Evolutionary conservation across 2,113 vertebrate species (phyloP).

Genomic region (Cryptotis parvus): DNA sequence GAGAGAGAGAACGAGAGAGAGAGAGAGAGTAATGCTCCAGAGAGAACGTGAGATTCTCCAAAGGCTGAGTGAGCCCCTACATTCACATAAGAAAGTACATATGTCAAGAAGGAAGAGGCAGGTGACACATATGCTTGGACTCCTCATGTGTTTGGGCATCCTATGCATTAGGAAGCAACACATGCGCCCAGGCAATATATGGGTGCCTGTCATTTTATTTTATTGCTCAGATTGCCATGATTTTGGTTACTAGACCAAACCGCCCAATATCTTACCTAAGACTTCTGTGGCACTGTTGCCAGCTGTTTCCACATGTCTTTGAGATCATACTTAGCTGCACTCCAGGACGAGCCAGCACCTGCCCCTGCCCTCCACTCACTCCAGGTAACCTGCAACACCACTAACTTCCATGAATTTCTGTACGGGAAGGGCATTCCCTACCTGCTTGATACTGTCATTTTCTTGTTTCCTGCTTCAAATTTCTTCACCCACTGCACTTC

Average conservation of each 20-base stretch:
- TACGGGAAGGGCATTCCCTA: neutral
- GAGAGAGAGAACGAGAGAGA: too few relatives aligned
- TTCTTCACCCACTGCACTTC: neutral
- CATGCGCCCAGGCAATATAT: too few relatives aligned
- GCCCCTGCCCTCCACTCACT: neutral
- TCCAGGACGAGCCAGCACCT: neutral
- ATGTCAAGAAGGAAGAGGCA: too few relatives aligned
- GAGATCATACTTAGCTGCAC: neutral
- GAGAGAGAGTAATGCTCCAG: too few relatives aligned
- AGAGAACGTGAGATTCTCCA: too few relatives aligned
- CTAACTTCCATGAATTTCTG: neutral
- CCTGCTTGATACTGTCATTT: neutral
- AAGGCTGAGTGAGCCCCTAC: too few relatives aligned
- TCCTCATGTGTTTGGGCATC: too few relatives aligned
- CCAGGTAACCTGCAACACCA: neutral
- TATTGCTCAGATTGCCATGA: neutral
- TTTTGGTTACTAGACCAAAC: neutral
- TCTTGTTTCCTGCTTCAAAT: conserved; percentile 26
- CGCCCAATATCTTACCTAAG: too few relatives aligned
- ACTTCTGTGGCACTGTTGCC: neutral
- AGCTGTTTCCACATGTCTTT: neutral
- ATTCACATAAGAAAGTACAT: too few relatives aligned
- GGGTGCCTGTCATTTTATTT: neutral
- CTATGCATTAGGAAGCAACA: too few relatives aligned
- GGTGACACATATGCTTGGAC: too few relatives aligned